phyloP scores from a whole-genome alignment of 2,113 vertebrate species.

The Orientallactaga bullata region DNA sequence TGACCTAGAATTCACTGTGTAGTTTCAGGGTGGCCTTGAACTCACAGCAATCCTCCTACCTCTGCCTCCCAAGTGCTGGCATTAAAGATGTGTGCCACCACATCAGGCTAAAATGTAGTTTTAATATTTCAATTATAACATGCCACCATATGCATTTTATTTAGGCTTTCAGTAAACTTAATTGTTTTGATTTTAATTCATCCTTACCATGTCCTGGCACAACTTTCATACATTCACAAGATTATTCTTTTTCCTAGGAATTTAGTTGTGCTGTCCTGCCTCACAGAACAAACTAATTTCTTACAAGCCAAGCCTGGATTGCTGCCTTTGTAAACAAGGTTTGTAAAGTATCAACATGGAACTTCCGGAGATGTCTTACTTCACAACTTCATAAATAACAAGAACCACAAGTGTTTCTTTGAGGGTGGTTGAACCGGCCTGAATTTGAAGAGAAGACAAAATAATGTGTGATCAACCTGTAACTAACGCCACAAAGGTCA shows the following conservation, averaged over 20 bases:
- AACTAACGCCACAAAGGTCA: conserved; percentile 53
- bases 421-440: background rate
- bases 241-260: conserved; percentile 64
- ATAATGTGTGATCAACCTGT: conserved; percentile 56
- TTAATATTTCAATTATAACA: background rate
- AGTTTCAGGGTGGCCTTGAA: too few species aligned
- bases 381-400: background rate
- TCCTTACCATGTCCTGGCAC: background rate
- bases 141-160: background rate
- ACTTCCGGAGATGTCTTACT: background rate
- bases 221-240: background rate
- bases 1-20: too few species aligned
- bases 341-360: conserved; percentile 12
- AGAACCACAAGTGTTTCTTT: background rate
- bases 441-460: background rate
- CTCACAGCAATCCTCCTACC: too few species aligned
- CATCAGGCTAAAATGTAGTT: background rate
- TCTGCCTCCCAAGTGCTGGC: too few species aligned
- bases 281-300: background rate
- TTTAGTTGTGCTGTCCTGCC: background rate
- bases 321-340: conserved; percentile 39
- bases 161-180: background rate
- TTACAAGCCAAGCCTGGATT: background rate
- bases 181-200: conserved; percentile 14
- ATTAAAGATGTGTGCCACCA: too few species aligned